These are phyloP conservation scores for Pharmacophagus antenor DNA, from an alignment of 2,888 invertebrate species.

Conservation along the genomic window DNA sequence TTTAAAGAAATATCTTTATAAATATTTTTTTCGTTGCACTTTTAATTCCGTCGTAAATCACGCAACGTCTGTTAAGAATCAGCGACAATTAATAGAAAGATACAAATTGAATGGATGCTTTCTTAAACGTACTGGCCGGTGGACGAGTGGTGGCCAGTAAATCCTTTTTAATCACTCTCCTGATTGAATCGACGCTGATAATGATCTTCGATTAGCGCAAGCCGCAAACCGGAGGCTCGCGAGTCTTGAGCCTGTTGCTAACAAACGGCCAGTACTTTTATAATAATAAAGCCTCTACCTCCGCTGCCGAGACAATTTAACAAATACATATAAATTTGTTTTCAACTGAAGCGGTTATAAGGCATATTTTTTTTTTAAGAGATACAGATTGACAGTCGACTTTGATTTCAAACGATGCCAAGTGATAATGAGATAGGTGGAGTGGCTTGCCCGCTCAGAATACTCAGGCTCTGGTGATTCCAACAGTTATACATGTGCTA, in stretches of 20 bases:
- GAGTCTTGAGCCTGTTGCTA: constrained; percentile 10
- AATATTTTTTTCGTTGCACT: background rate
- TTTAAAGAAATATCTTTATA: no score
- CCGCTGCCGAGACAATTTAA: no score
- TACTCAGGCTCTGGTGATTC: no score
- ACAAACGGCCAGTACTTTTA: constrained; percentile 7
- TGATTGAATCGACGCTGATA: constrained; percentile 68
- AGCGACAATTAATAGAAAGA: background rate
- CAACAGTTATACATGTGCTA: no score
- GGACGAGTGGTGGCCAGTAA: constrained; percentile 10
- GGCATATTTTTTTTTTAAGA: no score
- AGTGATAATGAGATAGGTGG: no score
- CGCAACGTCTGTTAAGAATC: background rate
- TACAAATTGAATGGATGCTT: constrained; percentile 12
- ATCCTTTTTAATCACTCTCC: constrained; percentile 62
- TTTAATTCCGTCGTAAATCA: background rate
- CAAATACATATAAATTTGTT: no score
- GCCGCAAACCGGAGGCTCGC: constrained; percentile 35
- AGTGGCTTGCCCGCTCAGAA: no score
- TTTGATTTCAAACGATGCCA: no score
- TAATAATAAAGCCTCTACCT: no score
- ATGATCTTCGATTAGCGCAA: constrained; percentile 68
- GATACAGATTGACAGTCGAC: no score
- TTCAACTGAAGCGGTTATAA: no score
- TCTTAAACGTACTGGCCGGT: constrained; percentile 14